phyloP scores from a whole-genome alignment of 1,140 invertebrate species.

The Aporrectodea caliginosa region DNA sequence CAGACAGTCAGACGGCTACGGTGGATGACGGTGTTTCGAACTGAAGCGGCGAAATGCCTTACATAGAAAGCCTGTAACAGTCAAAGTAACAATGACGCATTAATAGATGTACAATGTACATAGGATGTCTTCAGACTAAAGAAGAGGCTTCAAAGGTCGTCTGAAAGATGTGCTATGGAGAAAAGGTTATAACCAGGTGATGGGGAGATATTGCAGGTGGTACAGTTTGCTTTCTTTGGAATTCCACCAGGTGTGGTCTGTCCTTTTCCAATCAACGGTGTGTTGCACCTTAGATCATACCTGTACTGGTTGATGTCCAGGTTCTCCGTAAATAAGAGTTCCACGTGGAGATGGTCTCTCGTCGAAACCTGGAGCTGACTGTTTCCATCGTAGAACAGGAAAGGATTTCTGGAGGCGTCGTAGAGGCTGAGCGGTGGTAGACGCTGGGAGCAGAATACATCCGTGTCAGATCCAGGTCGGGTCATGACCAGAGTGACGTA shows the following conservation, averaged over 20 bases:
- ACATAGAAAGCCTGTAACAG: too few species aligned
- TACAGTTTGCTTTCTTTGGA: background rate
- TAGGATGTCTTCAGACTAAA: too few species aligned
- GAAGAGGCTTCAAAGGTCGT: too few species aligned
- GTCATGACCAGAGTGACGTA: constrained; percentile 40
- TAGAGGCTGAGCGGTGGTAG: constrained; percentile 32
- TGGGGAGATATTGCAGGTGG: too few species aligned
- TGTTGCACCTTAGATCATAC: background rate
- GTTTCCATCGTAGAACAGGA: background rate
- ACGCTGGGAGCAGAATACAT: constrained; percentile 41
- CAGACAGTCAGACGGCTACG: too few species aligned
- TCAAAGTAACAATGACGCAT: too few species aligned
- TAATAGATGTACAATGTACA: too few species aligned
- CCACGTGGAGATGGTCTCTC: background rate
- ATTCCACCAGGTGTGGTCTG: background rate
- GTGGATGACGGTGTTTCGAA: too few species aligned
- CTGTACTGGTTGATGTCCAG: background rate
- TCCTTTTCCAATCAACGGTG: background rate
- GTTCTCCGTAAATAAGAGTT: background rate
- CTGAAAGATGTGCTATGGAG: too few species aligned
- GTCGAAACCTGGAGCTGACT: background rate
- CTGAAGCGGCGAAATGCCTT: too few species aligned
- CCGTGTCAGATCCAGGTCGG: constrained; percentile 26
- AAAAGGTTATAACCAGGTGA: too few species aligned
- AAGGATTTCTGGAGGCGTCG: constrained; percentile 35